Evolutionary conservation across 2,113 vertebrate species (phyloP).

Genomic region (Salvelinus namaycush): DNA sequence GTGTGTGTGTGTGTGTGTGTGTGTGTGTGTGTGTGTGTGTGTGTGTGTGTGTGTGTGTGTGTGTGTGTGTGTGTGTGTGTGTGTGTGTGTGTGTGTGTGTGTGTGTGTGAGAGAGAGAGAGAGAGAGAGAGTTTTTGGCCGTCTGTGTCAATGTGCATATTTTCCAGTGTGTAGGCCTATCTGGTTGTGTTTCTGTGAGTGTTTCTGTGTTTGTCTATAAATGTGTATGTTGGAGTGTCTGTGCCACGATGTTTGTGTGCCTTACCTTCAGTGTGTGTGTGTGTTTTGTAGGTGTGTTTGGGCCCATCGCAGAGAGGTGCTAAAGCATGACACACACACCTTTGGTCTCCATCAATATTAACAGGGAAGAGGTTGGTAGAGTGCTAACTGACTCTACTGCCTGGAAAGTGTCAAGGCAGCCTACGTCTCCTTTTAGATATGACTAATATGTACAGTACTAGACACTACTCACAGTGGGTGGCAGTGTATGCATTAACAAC

Average conservation of each 20-base stretch:
- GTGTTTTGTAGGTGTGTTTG: constrained; percentile 32
- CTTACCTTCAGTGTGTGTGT: constrained; percentile 5
- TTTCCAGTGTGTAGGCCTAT: not conserved
- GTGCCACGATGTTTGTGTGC: not conserved
- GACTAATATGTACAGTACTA: constrained; percentile 33
- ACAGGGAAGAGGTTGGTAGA: constrained; percentile 43
- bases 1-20: constrained; percentile 2
- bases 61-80: not conserved
- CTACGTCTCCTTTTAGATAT: constrained; percentile 44
- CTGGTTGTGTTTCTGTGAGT: constrained; percentile 2
- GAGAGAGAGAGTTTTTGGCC: no score
- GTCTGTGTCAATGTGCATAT: not conserved
- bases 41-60: not conserved
- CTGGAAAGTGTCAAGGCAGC: constrained; percentile 51
- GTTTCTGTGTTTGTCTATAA: constrained; percentile 8
- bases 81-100: not conserved
- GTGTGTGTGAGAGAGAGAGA: not conserved
- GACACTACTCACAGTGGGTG: constrained; percentile 29
- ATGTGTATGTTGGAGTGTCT: not conserved
- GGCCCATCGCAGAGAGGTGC: constrained; percentile 34
- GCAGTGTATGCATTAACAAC: not conserved
- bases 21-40: not conserved
- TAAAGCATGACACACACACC: constrained; percentile 32
- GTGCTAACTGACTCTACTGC: constrained; percentile 36
- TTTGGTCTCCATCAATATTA: constrained; percentile 56